Percentiles rank a stretch among this genome's conserved stretches.
phyloP scores from a whole-genome alignment of 1,140 invertebrate species.

The Ooceraea biroi region DNA sequence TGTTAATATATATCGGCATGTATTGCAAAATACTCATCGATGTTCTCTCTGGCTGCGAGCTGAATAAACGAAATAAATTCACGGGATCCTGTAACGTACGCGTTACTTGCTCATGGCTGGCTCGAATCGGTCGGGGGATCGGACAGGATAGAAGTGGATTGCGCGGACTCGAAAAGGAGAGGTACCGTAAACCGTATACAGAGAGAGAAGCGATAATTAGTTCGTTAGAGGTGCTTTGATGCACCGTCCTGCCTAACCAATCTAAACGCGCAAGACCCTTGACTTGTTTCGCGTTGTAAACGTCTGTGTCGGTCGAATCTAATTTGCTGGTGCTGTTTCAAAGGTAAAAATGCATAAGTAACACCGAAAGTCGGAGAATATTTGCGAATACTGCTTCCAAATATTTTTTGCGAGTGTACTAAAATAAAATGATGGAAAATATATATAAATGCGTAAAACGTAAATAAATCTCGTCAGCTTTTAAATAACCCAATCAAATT shows the following conservation, averaged over 20 bases:
- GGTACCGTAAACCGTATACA: constrained; percentile 11
- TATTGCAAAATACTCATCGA: background rate
- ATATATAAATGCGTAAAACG: background rate
- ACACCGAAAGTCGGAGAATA: constrained; percentile 10
- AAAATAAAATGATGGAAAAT: background rate
- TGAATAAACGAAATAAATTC: constrained; percentile 41
- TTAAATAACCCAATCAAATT: background rate
- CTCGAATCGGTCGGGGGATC: constrained; percentile 29
- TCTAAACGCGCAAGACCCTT: constrained; percentile 53
- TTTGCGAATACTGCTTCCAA: background rate
- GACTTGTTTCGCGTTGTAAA: constrained; percentile 48
- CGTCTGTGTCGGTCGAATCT: constrained; percentile 47
- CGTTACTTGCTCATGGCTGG: background rate
- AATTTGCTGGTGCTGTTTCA: constrained; percentile 24
- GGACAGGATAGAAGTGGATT: constrained; percentile 44
- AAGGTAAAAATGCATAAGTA: constrained; percentile 38
- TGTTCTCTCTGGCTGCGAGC: background rate
- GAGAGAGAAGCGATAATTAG: constrained; percentile 70
- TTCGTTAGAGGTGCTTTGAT: constrained; percentile 74
- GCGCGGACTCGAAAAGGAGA: constrained; percentile 35
- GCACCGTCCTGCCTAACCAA: constrained; percentile 45
- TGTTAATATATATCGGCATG: background rate
- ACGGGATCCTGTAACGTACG: background rate
- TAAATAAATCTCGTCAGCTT: background rate
- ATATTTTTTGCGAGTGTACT: background rate